phyloP scores from a whole-genome alignment of 1,140 invertebrate species.

The Anastrepha obliqua region DNA sequence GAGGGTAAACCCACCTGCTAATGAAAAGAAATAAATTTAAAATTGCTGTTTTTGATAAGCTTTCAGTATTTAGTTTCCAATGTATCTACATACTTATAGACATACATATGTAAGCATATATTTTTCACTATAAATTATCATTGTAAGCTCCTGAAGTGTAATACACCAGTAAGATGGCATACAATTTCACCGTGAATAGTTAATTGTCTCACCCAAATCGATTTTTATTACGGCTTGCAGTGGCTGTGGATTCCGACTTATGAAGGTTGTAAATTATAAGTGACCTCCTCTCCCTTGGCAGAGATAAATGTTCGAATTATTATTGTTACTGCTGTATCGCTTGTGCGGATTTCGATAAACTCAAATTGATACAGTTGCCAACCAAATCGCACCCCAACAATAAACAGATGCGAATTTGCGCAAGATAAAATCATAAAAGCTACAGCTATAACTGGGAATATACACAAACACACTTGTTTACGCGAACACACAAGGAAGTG shows the following conservation, averaged over 20 bases:
- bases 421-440: too few relatives aligned
- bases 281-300: constrained; percentile 8
- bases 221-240: not conserved
- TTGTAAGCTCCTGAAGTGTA: not conserved
- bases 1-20: too few relatives aligned
- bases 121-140: not conserved
- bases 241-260: not conserved
- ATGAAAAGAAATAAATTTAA: not conserved
- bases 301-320: not conserved
- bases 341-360: not conserved
- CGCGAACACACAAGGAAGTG: not conserved
- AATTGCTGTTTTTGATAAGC: not conserved
- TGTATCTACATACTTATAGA: not conserved
- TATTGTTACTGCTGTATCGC: not conserved
- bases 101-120: not conserved
- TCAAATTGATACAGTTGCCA: not conserved
- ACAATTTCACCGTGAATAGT: not conserved
- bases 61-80: not conserved
- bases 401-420: too few relatives aligned
- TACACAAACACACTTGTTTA: too few relatives aligned
- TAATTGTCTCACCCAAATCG: constrained; percentile 17
- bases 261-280: constrained; percentile 48
- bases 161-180: not conserved
- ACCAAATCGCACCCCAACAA: not conserved
- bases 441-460: too few relatives aligned